Evolutionary conservation across 1,140 invertebrate genomes (phyloP).

Genomic region (Pseudomyrmex flavicornis): DNA sequence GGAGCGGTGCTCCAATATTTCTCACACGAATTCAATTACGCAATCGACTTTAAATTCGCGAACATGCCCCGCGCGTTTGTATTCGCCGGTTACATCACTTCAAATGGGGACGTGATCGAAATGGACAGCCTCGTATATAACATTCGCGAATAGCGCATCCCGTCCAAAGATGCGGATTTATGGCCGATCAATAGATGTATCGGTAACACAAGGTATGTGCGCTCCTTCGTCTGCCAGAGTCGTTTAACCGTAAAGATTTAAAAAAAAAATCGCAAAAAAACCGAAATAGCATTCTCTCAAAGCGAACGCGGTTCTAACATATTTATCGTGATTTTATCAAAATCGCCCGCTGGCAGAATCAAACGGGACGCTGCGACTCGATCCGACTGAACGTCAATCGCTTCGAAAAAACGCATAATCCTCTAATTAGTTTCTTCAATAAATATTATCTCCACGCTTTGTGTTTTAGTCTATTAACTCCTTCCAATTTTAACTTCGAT

Average conservation of each 20-base stretch:
- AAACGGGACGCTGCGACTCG: not conserved
- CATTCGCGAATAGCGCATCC: constrained; percentile 1
- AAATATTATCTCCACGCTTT: not conserved
- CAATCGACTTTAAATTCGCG: constrained; percentile 32
- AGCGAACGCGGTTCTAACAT: constrained; percentile 3
- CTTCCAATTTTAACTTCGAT: not conserved
- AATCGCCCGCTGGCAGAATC: not conserved
- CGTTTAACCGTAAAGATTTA: not conserved
- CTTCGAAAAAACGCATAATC: not conserved
- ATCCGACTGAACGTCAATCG: not conserved
- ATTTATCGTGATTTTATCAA: constrained; percentile 53
- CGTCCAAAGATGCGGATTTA: not conserved
- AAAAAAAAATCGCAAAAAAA: constrained; percentile 31
- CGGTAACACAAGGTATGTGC: constrained; percentile 33
- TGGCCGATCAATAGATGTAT: constrained; percentile 27
- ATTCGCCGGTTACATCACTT: constrained; percentile 14
- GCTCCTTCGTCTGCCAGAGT: not conserved
- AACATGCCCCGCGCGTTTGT: not conserved
- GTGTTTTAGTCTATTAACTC: not conserved
- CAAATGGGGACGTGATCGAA: constrained; percentile 4
- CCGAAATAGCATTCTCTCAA: constrained; percentile 52
- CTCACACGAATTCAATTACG: constrained; percentile 43
- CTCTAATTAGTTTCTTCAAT: not conserved
- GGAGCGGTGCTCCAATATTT: not conserved
- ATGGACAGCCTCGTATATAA: constrained; percentile 26